Evolutionary conservation across 2,113 vertebrate species (phyloP).

Genomic region (Silurus asotus): DNA sequence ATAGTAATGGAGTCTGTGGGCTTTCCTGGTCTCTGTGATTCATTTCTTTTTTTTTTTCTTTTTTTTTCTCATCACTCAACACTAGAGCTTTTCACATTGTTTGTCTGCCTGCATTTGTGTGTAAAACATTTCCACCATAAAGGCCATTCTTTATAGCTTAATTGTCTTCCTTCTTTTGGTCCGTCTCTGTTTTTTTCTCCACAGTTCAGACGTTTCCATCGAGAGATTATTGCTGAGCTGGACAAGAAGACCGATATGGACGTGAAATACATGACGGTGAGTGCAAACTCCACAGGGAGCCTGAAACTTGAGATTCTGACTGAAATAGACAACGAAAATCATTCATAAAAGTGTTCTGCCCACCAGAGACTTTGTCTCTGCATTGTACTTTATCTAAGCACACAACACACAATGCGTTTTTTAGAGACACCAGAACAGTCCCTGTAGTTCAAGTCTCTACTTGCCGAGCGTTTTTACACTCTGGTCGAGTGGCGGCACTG

Average conservation of each 20-base stretch:
- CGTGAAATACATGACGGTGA: slow-evolving; percentile 97
- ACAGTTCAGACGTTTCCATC: slow-evolving; percentile 94
- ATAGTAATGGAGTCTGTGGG: slow-evolving; percentile 10
- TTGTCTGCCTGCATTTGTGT: neutral
- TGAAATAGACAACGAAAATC: neutral
- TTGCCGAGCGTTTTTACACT: slow-evolving; percentile 6
- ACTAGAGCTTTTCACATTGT: slow-evolving; percentile 19
- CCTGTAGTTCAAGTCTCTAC: neutral
- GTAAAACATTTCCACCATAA: neutral
- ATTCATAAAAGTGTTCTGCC: neutral
- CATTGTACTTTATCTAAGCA: slow-evolving; percentile 8
- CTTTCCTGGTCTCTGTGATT: slow-evolving; percentile 34
- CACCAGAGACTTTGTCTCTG: neutral
- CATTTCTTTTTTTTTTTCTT: slow-evolving; percentile 3
- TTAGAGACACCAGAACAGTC: neutral
- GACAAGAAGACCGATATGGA: slow-evolving; percentile 96
- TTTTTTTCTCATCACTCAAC: neutral
- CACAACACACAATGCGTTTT: neutral
- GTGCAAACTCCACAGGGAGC: slow-evolving; percentile 57
- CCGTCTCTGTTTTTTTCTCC: slow-evolving; percentile 30
- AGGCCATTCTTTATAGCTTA: neutral
- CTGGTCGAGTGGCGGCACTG: neutral
- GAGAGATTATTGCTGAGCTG: slow-evolving; percentile 90
- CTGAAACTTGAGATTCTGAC: neutral
- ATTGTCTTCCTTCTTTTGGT: slow-evolving; percentile 2